These are phyloP conservation scores for Alethe castanea DNA, from an alignment of 2,113 vertebrate genomes.

Conservation along the genomic window DNA sequence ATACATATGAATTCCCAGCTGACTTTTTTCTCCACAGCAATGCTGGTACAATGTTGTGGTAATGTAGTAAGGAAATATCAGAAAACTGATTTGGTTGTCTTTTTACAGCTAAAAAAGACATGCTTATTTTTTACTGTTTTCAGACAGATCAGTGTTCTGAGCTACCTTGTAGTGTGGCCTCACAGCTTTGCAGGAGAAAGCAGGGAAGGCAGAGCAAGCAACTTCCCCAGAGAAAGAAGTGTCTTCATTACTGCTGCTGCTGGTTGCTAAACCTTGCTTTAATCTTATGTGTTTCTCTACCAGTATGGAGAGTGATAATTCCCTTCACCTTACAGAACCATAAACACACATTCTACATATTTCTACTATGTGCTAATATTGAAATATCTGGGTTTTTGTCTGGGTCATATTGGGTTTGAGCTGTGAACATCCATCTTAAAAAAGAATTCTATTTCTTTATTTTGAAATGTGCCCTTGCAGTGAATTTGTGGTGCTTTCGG, in stretches of 20 bases:
- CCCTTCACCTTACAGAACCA: not conserved
- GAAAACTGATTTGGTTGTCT: not conserved
- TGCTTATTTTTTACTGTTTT: not conserved
- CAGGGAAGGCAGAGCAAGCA: not conserved
- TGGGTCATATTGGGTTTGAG: not conserved
- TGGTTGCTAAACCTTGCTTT: not conserved
- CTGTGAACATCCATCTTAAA: not conserved
- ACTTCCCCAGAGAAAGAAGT: not conserved
- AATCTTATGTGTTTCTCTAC: not conserved
- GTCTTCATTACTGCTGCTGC: not conserved
- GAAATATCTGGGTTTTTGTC: not conserved
- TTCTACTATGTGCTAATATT: not conserved
- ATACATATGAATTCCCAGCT: not conserved
- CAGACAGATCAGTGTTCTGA: not conserved
- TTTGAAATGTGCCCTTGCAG: not conserved
- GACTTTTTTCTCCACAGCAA: not conserved
- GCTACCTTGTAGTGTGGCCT: not conserved
- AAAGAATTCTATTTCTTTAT: not conserved
- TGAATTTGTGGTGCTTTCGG: not conserved
- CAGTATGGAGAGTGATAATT: not conserved
- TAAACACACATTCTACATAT: not conserved
- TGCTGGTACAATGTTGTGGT: not conserved
- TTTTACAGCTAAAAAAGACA: not conserved
- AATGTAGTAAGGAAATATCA: not conserved
- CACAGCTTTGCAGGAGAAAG: not conserved